Evolutionary conservation across 30 jellyfish, hydroid and myxozoan genomes (phyloP).

Genomic region (Cassiopea xamachana): DNA sequence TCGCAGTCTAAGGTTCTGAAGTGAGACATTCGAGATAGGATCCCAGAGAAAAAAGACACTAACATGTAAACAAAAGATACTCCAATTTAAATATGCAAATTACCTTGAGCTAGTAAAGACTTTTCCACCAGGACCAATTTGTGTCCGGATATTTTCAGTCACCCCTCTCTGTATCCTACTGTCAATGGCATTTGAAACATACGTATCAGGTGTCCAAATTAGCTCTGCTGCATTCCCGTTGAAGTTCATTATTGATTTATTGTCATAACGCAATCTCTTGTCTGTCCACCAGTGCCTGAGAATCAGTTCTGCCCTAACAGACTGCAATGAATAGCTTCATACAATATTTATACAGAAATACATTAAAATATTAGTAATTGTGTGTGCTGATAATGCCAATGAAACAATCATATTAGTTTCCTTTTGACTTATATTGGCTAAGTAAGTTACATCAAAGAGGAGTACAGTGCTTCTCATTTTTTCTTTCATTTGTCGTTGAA

Average conservation of each 20-base stretch:
- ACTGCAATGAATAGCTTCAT: not conserved
- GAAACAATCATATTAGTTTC: too few species aligned
- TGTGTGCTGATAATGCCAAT: too few species aligned
- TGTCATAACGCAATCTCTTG: constrained; percentile 42
- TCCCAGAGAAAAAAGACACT: not conserved
- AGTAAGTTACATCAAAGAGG: too few species aligned
- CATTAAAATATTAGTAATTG: too few species aligned
- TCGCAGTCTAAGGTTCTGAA: too few species aligned
- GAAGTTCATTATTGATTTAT: constrained; percentile 4
- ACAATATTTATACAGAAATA: too few species aligned
- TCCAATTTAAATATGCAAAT: not conserved
- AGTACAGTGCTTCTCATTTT: too few species aligned
- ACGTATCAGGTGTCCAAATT: constrained; percentile 68
- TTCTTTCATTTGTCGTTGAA: too few species aligned
- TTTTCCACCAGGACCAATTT: constrained; percentile 56
- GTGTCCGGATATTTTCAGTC: constrained; percentile 11
- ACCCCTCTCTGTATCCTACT: not conserved
- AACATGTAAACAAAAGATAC: not conserved
- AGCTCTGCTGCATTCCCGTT: constrained; percentile 55
- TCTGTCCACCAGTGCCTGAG: constrained; percentile 72
- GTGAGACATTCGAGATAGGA: too few species aligned
- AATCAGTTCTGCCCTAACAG: constrained; percentile 34
- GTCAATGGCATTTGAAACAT: constrained; percentile 23
- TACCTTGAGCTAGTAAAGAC: constrained; percentile 62
- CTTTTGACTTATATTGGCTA: too few species aligned